phyloP scores from a whole-genome alignment of 1,140 invertebrate species.

The Eurosta solidaginis region DNA sequence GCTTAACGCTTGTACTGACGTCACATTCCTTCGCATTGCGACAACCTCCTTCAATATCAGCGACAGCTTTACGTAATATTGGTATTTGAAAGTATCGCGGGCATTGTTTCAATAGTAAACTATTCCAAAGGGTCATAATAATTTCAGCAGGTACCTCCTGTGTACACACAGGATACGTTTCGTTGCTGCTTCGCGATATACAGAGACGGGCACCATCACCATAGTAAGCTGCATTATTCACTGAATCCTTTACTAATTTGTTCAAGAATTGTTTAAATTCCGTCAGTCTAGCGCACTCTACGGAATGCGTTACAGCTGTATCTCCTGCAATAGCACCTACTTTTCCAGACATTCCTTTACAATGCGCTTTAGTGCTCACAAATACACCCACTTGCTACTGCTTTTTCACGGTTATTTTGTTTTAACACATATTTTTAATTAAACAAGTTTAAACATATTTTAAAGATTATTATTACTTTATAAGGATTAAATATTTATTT shows the following conservation, averaged over 20 bases:
- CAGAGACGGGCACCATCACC: conserved; percentile 37
- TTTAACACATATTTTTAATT: no score
- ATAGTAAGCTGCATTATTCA: conserved; percentile 6
- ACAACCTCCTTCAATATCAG: conserved; percentile 42
- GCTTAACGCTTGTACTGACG: conserved; percentile 29
- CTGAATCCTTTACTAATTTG: conserved; percentile 23
- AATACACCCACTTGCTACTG: background rate
- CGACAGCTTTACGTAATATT: conserved; percentile 37
- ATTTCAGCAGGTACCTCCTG: conserved; percentile 47
- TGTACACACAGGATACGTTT: conserved; percentile 48
- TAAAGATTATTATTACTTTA: background rate
- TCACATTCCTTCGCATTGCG: conserved; percentile 49
- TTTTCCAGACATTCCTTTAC: background rate
- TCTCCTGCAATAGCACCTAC: background rate
- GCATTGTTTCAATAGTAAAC: conserved; percentile 38
- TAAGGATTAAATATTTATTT: background rate
- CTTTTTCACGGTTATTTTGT: background rate
- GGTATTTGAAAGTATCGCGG: conserved; percentile 45
- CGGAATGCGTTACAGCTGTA: background rate
- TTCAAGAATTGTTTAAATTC: conserved; percentile 46
- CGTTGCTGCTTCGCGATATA: conserved; percentile 48
- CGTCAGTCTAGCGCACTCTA: conserved; percentile 43
- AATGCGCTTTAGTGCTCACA: background rate
- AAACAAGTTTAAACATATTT: no score
- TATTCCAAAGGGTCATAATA: conserved; percentile 45